A percentile compares a stretch with the other conserved stretches of the same genome.
Conservation (phyloP, 2,113 vertebrate genomes). For the Mus musculus region GRCm39 chr11:51787001-51787500, state of each 20-base stretch:
- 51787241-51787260: constrained; percentile 72
- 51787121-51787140: constrained; percentile 67
- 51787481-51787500: neutral
- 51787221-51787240: constrained; percentile 60
- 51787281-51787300: constrained; percentile 49
- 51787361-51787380: constrained; percentile 55
- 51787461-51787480: neutral
- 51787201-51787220: constrained; percentile 64
- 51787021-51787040: constrained; percentile 89
- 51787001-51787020: constrained; percentile 87
- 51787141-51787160: constrained; percentile 81
- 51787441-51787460: neutral
- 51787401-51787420: constrained; percentile 46
- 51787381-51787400: neutral
- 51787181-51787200: constrained; percentile 61
- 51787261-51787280: constrained; percentile 50
- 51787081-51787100: constrained; percentile 84
- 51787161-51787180: constrained; percentile 63
- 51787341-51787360: constrained; percentile 74
- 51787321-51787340: constrained; percentile 83
- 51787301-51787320: constrained; percentile 78
- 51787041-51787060: constrained; percentile 87
- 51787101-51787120: constrained; percentile 82
- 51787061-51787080: constrained; percentile 84
- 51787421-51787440: constrained; percentile 59